Base-by-base conservation (phyloP, 2,113 vertebrate species). In the Eleginops maclovinus region DNA sequence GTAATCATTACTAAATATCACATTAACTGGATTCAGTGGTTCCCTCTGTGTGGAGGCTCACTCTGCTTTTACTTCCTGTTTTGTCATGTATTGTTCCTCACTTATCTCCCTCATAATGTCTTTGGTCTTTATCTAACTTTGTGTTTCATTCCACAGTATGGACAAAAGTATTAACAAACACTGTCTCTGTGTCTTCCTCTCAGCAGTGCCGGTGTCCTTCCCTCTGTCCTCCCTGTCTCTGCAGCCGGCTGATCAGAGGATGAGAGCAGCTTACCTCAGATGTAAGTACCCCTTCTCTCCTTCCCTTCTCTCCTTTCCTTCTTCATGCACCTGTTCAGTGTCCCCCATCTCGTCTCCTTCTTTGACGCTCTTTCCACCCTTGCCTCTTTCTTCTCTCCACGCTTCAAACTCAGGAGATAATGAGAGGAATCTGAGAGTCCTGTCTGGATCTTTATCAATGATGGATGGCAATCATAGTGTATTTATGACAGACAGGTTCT, bases 241-340 rank as follows among this genome's bases (percentile, higher is more conserved):
- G 54, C 91, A 90, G 61, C 72, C 75, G 0, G 82, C 90, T 6
- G 92, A 93, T 78, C 90, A 93, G 81, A 90, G 91, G 75, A 90
- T 91, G 91, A 91, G 93, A 67, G 79, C 83, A 0, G 61, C 81
- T 44, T 94, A 93, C 67, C 91, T 93, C 75, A 88, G 90, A 81
- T 92, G 92, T 94, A 85, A 92, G 93, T 91, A 49, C 53, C 51
- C 22, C 0, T 9, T 60, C 36, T 13, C 3, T 24, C 19, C 43
- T 64, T 21, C 36, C 31, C 10, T 1, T 58, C 2, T 36, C 9
- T 5, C 31, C 54, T 24, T 22, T 22, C 28, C 28, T 11, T 5
- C 55, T 58, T 59, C 26, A 13, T 56, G 22, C 49, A n/a, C 41
- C 43, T 19, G 61, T 77, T 55, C 56, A 77, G 28, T 31, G 3